A percentile compares a stretch with the other conserved stretches of the same genome.
Conservation (phyloP, 2,113 vertebrate species). For the Clarias gariepinus region DNA sequence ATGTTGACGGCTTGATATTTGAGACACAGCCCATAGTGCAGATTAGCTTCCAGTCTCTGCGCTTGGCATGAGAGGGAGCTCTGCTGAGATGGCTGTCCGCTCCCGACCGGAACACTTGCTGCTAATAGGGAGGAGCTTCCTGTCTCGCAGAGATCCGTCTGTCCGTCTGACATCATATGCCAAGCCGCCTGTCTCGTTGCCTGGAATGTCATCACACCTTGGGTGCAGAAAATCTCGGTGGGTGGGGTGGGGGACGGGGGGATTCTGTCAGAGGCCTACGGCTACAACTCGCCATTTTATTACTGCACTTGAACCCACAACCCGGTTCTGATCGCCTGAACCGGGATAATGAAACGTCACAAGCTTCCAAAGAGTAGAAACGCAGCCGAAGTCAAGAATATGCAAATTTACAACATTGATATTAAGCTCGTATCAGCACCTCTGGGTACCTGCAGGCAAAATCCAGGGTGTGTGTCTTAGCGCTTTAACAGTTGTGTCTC, state of each 20-base stretch:
- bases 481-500: neutral
- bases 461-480: neutral
- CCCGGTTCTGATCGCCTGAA: neutral
- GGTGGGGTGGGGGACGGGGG: neutral
- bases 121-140: slow-evolving; percentile 54
- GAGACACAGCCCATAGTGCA: slow-evolving; percentile 34
- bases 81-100: slow-evolving; percentile 47
- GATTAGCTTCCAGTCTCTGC: slow-evolving; percentile 26
- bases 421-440: neutral
- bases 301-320: neutral
- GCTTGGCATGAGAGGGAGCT: slow-evolving; percentile 39
- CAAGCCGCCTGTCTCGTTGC: slow-evolving; percentile 51
- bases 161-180: slow-evolving; percentile 50
- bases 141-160: slow-evolving; percentile 55
- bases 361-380: neutral
- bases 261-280: slow-evolving; percentile 11
- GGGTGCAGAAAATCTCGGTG: slow-evolving; percentile 36
- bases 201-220: slow-evolving; percentile 45
- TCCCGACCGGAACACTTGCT: slow-evolving; percentile 52
- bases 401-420: neutral
- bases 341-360: too few species aligned
- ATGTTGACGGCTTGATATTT: slow-evolving; percentile 32
- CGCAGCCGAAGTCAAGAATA: neutral
- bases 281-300: slow-evolving; percentile 1
- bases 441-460: neutral